Conservation (phyloP, 2,888 invertebrate species). For the Stratiomys singularior region DNA sequence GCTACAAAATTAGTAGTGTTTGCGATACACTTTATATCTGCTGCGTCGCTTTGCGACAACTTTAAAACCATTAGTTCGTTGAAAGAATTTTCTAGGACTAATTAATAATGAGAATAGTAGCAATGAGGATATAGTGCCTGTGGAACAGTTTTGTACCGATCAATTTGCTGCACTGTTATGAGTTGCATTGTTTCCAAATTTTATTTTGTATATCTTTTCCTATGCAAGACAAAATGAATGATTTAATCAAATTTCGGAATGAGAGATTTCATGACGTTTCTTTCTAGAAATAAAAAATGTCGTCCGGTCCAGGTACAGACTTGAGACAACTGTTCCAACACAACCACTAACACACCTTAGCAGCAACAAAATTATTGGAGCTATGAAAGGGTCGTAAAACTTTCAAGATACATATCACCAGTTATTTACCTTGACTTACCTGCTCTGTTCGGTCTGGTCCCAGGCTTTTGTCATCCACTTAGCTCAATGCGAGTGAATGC, state of each 20-base stretch:
- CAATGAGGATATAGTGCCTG: no score
- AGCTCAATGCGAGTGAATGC: neutral
- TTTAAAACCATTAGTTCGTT: no score
- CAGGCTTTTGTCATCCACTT: conserved; percentile 9
- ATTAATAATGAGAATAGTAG: no score
- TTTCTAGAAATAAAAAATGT: conserved; percentile 14
- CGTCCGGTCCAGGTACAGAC: neutral
- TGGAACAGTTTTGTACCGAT: no score
- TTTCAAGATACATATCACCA: conserved; percentile 51
- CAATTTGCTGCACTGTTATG: neutral
- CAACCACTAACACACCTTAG: neutral
- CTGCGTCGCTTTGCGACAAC: no score
- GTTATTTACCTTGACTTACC: conserved; percentile 47
- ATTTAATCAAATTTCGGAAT: conserved; percentile 10
- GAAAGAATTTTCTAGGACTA: no score
- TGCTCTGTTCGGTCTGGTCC: neutral
- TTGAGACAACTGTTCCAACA: no score
- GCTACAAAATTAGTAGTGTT: no score
- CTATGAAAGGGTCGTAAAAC: conserved; percentile 49
- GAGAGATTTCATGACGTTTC: conserved; percentile 17
- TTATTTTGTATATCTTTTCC: neutral
- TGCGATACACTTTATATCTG: no score
- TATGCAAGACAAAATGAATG: neutral
- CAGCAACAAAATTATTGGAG: conserved; percentile 46
- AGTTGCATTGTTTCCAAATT: no score